A percentile compares a stretch with the other conserved stretches of the same genome.
Evolutionary conservation across 2,888 invertebrate species (phyloP).

Genomic region (Tridacna crocea): DNA sequence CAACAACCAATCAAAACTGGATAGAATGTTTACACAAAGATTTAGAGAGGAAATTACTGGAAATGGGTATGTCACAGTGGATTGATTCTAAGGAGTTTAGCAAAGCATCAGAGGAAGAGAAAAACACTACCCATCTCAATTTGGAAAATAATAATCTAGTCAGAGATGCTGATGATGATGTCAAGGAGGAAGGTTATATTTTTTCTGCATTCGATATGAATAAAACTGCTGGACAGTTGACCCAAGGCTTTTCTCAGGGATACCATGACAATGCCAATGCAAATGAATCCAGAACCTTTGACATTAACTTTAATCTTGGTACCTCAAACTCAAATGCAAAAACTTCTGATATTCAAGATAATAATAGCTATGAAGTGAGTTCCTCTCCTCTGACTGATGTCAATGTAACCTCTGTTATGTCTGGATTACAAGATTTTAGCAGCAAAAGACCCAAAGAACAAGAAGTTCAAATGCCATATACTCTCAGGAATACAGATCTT

Average conservation of each 20-base stretch:
- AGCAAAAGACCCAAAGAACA: neutral
- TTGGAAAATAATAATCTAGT: slow-evolving; percentile 1
- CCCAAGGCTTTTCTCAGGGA: slow-evolving; percentile 3
- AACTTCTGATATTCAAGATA: neutral
- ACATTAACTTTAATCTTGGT: slow-evolving; percentile 10
- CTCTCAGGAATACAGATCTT: slow-evolving; percentile 11
- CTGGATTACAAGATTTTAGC: neutral
- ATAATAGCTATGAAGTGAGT: neutral
- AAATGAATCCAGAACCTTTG: slow-evolving; percentile 5
- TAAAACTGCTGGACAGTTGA: slow-evolving; percentile 19
- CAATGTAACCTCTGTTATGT: slow-evolving; percentile 4
- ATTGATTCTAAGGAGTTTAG: no score
- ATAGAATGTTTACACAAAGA: slow-evolving; percentile 6
- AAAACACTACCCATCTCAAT: neutral
- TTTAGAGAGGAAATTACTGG: slow-evolving; percentile 8
- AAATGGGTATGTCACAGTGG: no score
- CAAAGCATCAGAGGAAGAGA: no score
- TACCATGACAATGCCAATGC: slow-evolving; percentile 9
- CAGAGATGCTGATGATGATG: neutral
- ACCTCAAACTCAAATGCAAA: neutral
- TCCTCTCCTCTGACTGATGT: neutral
- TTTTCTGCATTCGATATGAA: no score
- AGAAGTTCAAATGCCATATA: neutral
- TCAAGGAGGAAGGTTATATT: neutral
- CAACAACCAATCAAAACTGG: slow-evolving; percentile 5